Conservation (phyloP, 2,113 vertebrate species). For the Cyanocitta stelleri region DNA sequence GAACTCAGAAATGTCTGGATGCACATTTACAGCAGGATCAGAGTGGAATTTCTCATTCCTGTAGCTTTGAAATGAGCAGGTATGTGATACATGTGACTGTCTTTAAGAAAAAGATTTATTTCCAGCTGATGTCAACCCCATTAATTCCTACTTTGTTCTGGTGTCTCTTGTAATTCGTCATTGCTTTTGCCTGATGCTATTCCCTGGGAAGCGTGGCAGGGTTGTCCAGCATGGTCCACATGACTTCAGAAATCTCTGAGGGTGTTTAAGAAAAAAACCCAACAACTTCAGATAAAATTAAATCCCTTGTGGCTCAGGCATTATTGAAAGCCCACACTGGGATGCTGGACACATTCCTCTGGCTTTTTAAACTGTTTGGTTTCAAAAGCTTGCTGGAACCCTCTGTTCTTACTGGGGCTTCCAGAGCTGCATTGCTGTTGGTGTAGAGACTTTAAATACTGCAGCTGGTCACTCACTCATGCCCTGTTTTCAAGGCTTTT, state of each 20-base stretch:
- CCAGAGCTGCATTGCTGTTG: neutral
- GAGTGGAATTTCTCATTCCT: neutral
- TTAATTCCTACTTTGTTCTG: neutral
- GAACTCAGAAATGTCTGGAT: neutral
- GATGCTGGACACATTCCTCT: neutral
- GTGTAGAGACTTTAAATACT: neutral
- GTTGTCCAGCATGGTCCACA: neutral
- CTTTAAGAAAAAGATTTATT: neutral
- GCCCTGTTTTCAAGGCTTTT: neutral
- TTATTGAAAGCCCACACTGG: neutral
- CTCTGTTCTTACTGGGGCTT: neutral
- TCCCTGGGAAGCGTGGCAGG: neutral
- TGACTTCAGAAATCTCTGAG: neutral
- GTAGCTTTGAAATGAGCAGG: neutral
- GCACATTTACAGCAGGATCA: neutral
- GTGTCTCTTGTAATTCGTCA: neutral
- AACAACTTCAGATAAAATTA: neutral
- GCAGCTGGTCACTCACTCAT: fast-evolving
- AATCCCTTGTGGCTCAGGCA: neutral
- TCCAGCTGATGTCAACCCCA: neutral
- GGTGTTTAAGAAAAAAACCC: neutral
- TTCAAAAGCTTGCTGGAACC: neutral
- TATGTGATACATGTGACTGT: neutral
- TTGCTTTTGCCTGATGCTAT: neutral
- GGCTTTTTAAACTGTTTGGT: neutral